These are phyloP conservation scores for Tapirus indicus DNA, from an alignment of 2,797 vertebrate species.

Conservation along the genomic window DNA sequence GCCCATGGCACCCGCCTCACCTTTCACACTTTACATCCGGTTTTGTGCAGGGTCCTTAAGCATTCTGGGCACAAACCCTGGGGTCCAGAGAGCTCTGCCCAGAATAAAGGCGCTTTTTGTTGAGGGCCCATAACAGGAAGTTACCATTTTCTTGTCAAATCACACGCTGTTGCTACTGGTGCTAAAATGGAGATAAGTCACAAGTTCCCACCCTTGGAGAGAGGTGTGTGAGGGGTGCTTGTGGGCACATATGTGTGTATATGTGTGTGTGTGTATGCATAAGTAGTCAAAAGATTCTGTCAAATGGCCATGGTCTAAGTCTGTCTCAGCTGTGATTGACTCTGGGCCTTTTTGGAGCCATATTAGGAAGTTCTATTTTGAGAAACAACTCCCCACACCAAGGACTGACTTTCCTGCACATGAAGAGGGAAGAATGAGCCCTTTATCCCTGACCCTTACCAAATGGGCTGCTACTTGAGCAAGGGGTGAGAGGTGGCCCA, in stretches of 20 bases:
- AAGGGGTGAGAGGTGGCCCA: conserved; percentile 84
- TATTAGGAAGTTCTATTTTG: conserved; percentile 84
- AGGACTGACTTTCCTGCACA: conserved; percentile 77
- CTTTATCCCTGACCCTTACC: conserved; percentile 83
- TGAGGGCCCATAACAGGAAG: conserved; percentile 94
- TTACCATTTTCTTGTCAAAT: conserved; percentile 91
- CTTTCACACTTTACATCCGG: conserved; percentile 94
- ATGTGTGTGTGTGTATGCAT: not conserved
- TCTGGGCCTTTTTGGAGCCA: conserved; percentile 81
- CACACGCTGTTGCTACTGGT: conserved; percentile 83
- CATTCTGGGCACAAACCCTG: conserved; percentile 89
- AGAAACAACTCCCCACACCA: conserved; percentile 71
- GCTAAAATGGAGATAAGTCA: conserved; percentile 83
- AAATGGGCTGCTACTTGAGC: conserved; percentile 72
- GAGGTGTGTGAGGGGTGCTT: not conserved
- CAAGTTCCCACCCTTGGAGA: conserved; percentile 53
- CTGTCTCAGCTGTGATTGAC: conserved; percentile 80
- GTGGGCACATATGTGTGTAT: not conserved
- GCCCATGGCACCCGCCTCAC: conserved; percentile 91
- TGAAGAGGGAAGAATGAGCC: conserved; percentile 84
- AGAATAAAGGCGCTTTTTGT: conserved; percentile 92
- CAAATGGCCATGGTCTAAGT: conserved; percentile 71
- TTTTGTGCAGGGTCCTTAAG: conserved; percentile 89
- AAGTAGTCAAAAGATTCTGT: not conserved
- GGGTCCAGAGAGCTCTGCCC: conserved; percentile 91